Evolutionary conservation across 2,113 vertebrate species (phyloP), one percentile per base, ranked within the genome.

Genomic region (Patagioenas fasciata): DNA sequence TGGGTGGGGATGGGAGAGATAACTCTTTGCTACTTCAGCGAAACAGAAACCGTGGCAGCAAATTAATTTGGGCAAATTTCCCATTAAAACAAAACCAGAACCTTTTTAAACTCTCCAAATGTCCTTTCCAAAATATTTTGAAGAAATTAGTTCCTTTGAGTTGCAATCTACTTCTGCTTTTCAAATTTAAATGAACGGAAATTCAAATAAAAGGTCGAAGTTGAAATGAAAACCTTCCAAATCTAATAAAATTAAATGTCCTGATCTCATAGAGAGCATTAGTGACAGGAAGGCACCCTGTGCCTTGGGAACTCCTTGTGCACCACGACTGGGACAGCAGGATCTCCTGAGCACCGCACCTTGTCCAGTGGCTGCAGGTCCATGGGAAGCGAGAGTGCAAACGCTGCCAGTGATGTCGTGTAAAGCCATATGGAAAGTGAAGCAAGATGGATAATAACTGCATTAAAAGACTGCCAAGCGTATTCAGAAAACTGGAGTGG

Each of bases 41-140:
- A 64, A 97, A 56, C 64, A 83, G 61, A 92, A 93, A 84, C 65
- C 0, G 5, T 71, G 69, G 60, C 62, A 90, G 42, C 50, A 92
- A 92, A 84, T 92, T 89, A 93, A 80, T 94, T 95, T 94, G 86
- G 95, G 88, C 95, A 86, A 57, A 67, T 89, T 92, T 94, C 92
- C 92, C 31, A 82, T 84, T 74, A 69, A 95, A 96, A 95, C 61
- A 88, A 89, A 94, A 75, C 18, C 64, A 60, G 82, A 90, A 79
- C 56, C 44, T 81, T 96, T 67, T 88, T 36, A 95, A 95, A 92
- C 28, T 60, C 16, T 61, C 77, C 86, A 61, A 80, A 57, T 84
- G 70, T 54, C 90, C 62, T 64, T 96, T 91, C 69, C 54, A 78
- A 93, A 95, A 88, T 75, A 75, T 84, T 96, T 71, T 92, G 62